Evolutionary conservation across 2,797 vertebrate species (phyloP).

Genomic region (Sebastes iracundus): DNA sequence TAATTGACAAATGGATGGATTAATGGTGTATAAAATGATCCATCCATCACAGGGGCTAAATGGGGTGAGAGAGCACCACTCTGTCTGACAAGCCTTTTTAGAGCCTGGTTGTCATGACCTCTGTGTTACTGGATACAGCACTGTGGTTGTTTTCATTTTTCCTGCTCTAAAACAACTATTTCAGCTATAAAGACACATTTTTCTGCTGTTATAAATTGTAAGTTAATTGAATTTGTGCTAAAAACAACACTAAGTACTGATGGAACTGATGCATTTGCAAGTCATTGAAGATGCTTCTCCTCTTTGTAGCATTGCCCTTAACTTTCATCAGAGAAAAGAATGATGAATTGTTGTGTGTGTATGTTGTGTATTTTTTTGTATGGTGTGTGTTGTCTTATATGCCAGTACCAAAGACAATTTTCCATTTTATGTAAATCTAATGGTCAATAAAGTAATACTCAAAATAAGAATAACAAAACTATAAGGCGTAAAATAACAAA

Average conservation of each 20-base stretch:
- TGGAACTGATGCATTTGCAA: neutral
- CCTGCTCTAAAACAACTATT: neutral
- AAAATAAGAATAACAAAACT: neutral
- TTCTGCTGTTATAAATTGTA: neutral
- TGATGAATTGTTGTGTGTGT: neutral
- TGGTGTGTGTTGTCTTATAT: too few relatives aligned
- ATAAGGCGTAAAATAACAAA: neutral
- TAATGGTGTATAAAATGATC: slow-evolving; percentile 78
- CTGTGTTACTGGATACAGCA: slow-evolving; percentile 24
- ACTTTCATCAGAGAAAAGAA: neutral
- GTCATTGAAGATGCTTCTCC: neutral
- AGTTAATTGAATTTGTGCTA: neutral
- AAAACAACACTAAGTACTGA: neutral
- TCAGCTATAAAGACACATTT: neutral
- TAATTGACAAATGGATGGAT: slow-evolving; percentile 79
- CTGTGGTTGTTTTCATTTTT: neutral
- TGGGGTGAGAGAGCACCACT: slow-evolving; percentile 55
- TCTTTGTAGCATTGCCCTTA: neutral
- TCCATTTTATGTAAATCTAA: too few relatives aligned
- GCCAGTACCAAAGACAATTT: too few relatives aligned
- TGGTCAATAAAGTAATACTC: neutral
- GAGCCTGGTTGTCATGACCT: slow-evolving; percentile 49
- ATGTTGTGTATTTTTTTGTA: too few relatives aligned
- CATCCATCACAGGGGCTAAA: slow-evolving; percentile 73
- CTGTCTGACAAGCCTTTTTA: slow-evolving; percentile 50